Conservation (phyloP, 2,888 invertebrate genomes). For the Eupeodes latifasciatus region DNA sequence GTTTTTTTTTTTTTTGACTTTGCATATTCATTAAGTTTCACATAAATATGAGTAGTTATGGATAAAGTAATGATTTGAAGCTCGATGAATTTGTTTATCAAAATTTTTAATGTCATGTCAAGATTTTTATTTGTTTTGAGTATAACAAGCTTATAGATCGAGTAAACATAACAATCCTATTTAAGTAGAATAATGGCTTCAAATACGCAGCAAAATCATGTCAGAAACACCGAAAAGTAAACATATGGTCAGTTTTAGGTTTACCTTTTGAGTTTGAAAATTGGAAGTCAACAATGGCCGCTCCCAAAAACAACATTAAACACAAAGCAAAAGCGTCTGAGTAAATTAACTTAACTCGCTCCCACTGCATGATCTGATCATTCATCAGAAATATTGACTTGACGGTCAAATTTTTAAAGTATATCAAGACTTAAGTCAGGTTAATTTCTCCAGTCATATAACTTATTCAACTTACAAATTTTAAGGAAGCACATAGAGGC, state of each 20-base stretch:
- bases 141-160: slow-evolving; percentile 20
- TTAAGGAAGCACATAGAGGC: too few species aligned
- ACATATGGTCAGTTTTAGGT: slow-evolving; percentile 33
- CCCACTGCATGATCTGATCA: background rate
- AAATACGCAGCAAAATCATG: slow-evolving; percentile 66
- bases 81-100: slow-evolving; percentile 35
- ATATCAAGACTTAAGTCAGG: background rate
- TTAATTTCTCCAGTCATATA: too few species aligned
- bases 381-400: slow-evolving; percentile 24
- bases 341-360: slow-evolving; percentile 57
- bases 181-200: slow-evolving; percentile 49
- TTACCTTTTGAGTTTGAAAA: slow-evolving; percentile 24
- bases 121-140: background rate
- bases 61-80: background rate
- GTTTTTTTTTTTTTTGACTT: slow-evolving; percentile 43
- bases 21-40: slow-evolving; percentile 68
- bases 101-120: slow-evolving; percentile 29
- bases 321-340: slow-evolving; percentile 9
- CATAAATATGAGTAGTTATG: too few species aligned
- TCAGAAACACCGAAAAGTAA: slow-evolving; percentile 48
- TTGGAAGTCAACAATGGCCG: slow-evolving; percentile 68
- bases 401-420: background rate
- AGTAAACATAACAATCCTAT: slow-evolving; percentile 55
- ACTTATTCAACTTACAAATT: too few species aligned
- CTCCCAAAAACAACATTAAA: slow-evolving; percentile 62